These are phyloP conservation scores for Helicoverpa armigera DNA, from an alignment of 1,140 invertebrate genomes.

Conservation along the genomic window DNA sequence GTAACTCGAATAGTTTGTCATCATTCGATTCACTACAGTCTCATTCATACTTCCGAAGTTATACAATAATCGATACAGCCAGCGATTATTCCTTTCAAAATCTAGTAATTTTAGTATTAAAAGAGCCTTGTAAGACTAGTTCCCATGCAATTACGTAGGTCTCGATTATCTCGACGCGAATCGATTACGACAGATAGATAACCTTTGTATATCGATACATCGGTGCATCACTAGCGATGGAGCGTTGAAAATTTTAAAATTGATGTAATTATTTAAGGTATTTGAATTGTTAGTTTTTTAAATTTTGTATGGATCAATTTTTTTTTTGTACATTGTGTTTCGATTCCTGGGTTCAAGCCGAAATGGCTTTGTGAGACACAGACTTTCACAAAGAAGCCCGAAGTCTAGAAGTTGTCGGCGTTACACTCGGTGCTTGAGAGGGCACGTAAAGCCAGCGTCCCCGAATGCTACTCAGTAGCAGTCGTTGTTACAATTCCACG, in stretches of 20 bases:
- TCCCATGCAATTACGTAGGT: conserved; percentile 34
- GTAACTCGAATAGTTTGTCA: too few species aligned
- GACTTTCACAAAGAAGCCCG: too few species aligned
- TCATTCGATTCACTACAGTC: too few species aligned
- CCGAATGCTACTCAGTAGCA: too few species aligned
- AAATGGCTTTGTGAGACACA: too few species aligned
- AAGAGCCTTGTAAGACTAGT: conserved; percentile 30
- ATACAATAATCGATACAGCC: neutral
- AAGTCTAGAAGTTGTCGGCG: too few species aligned
- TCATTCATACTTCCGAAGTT: neutral
- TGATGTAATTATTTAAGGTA: neutral
- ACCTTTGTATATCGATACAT: conserved; percentile 36
- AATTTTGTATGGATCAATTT: neutral
- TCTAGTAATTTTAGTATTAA: conserved; percentile 17
- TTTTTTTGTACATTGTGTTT: too few species aligned
- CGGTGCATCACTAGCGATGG: conserved; percentile 17
- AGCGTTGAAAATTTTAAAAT: conserved; percentile 2
- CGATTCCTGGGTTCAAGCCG: too few species aligned
- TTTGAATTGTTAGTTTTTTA: neutral
- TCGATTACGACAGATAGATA: conserved; percentile 32
- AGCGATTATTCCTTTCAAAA: conserved; percentile 29
- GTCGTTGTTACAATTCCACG: too few species aligned
- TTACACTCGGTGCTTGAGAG: too few species aligned
- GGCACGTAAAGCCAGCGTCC: too few species aligned
- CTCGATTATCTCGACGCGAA: conserved; percentile 36